Conservation (phyloP, 2,888 invertebrate species). For the Spodoptera littoralis region DNA sequence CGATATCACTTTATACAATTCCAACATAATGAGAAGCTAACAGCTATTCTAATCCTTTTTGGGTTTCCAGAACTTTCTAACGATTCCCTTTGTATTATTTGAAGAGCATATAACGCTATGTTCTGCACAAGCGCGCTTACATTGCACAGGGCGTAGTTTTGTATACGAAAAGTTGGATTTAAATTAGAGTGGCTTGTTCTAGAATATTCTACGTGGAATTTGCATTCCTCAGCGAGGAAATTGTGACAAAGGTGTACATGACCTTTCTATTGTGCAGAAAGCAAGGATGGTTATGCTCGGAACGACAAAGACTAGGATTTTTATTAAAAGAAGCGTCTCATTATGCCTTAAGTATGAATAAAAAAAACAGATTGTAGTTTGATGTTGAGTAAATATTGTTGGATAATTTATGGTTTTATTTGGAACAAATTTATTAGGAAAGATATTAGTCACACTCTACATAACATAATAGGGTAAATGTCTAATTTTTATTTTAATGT, state of each 20-base stretch:
- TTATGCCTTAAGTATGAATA: not conserved
- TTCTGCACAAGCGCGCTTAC: not conserved
- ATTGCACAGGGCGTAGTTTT: not conserved
- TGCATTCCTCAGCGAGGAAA: conserved; percentile 57
- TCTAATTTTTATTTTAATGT: no score
- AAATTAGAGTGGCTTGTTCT: conserved; percentile 54
- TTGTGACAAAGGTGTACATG: conserved; percentile 44
- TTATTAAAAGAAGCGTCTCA: not conserved
- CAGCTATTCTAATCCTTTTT: not conserved
- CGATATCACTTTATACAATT: not conserved
- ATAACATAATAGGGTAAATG: no score
- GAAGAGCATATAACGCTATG: not conserved
- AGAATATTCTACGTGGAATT: conserved; percentile 58
- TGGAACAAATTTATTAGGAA: no score
- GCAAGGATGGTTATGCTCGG: conserved; percentile 3
- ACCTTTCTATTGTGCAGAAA: conserved; percentile 16
- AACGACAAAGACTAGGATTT: not conserved
- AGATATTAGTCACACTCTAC: no score
- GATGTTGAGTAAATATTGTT: no score
- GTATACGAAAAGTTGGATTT: conserved; percentile 34
- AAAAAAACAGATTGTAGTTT: no score
- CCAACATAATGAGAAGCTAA: not conserved
- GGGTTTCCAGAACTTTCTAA: not conserved
- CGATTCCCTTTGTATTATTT: not conserved
- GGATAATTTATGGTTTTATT: no score